Evolutionary conservation across 2,888 invertebrate species (phyloP).

Genomic region (Neoitamus cyanurus): DNA sequence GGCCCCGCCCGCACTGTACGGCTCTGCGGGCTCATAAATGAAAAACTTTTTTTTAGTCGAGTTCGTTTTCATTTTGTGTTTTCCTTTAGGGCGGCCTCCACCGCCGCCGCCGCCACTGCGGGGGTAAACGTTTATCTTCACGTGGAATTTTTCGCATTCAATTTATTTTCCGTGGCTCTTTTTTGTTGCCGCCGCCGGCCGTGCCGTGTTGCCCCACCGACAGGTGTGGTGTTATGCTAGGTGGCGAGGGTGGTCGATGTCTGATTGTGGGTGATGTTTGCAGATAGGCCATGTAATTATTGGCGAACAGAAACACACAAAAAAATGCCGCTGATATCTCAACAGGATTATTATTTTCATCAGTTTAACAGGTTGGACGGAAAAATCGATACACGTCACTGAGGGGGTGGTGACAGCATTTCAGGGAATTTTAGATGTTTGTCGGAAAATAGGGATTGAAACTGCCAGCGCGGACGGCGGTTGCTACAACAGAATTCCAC

Average conservation of each 20-base stretch:
- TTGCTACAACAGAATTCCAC: not conserved
- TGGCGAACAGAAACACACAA: conserved; percentile 1
- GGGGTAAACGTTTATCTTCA: conserved; percentile 44
- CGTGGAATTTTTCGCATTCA: conserved; percentile 44
- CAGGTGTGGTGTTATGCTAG: not conserved
- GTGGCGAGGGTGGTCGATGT: not conserved
- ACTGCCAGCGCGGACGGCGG: not conserved
- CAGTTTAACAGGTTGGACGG: conserved; percentile 27
- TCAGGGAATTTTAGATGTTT: not conserved
- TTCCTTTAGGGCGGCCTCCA: not conserved
- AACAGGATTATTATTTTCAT: conserved; percentile 39
- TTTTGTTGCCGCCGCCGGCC: not conserved
- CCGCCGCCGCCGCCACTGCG: not conserved
- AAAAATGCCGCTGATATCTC: conserved; percentile 24
- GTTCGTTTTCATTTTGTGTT: conserved; percentile 6
- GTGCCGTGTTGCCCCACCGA: not conserved
- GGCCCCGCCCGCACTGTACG: not conserved
- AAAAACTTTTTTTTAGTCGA: conserved; percentile 17
- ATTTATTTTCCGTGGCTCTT: conserved; percentile 34
- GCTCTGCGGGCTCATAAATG: conserved; percentile 11
- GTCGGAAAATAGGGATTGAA: not conserved
- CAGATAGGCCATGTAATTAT: conserved; percentile 32
- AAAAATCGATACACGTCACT: conserved; percentile 27
- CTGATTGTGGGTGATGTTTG: conserved; percentile 26
- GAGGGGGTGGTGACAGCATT: not conserved